These are phyloP conservation scores for Lamprotornis superbus DNA, from an alignment of 2,113 vertebrate species.

Conservation along the genomic window DNA sequence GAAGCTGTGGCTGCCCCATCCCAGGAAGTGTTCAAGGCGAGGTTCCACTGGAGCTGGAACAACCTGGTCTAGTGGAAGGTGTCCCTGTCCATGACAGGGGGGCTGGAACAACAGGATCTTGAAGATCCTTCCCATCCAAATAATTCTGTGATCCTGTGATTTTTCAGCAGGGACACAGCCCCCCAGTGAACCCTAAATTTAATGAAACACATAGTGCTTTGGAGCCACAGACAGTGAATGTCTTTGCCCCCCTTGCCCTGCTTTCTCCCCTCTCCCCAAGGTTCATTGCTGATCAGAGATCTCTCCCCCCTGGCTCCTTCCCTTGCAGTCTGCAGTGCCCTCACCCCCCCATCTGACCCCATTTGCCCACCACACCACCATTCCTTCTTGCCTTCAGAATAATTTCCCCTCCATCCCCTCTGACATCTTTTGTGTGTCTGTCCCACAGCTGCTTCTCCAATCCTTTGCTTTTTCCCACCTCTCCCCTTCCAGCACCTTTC, in stretches of 20 bases:
- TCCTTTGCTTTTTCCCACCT: background rate
- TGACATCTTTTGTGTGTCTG: background rate
- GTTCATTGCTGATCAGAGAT: background rate
- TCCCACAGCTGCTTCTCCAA: background rate
- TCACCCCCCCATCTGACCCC: background rate
- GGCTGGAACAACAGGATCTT: background rate
- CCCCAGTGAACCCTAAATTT: background rate
- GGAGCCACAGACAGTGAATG: background rate
- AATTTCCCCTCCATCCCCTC: background rate
- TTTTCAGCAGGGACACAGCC: background rate
- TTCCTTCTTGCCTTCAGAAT: background rate
- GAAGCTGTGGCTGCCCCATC: background rate
- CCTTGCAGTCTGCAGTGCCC: background rate
- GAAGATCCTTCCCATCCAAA: background rate
- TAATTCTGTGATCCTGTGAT: background rate
- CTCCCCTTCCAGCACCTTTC: background rate
- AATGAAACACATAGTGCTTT: background rate
- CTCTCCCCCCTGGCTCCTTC: background rate
- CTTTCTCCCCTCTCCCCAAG: background rate
- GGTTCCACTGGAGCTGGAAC: background rate
- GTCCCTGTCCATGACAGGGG: background rate
- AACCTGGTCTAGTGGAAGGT: background rate
- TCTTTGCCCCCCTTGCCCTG: background rate
- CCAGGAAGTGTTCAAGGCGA: background rate
- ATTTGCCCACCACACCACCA: background rate